These are phyloP conservation scores for Bombyx huttoni DNA, from an alignment of 2,888 invertebrate species.

Conservation along the genomic window DNA sequence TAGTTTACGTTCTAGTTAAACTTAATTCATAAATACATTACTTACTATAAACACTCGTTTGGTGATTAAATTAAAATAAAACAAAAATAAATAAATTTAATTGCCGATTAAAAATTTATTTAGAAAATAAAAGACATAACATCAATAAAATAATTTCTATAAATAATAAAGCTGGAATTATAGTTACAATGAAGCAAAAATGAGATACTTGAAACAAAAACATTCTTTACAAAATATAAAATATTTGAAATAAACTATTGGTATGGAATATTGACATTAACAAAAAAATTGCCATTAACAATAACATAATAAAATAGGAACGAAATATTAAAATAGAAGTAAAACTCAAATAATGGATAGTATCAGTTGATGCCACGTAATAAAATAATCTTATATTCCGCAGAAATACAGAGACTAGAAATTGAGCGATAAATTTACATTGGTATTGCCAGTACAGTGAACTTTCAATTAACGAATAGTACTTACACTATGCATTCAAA, in stretches of 20 bases:
- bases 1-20: no score
- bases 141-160: background rate
- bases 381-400: background rate
- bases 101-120: background rate
- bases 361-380: background rate
- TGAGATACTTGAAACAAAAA: background rate
- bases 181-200: background rate
- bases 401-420: slow-evolving; percentile 40
- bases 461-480: background rate
- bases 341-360: background rate
- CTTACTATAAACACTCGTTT: no score
- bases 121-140: background rate
- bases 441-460: background rate
- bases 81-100: background rate
- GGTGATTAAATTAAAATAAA: background rate
- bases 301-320: background rate
- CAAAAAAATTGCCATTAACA: background rate
- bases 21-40: no score
- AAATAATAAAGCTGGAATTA: background rate
- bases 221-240: background rate
- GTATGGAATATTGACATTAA: background rate
- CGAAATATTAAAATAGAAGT: background rate
- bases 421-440: slow-evolving; percentile 35
- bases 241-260: background rate
- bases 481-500: background rate